phyloP scores from a whole-genome alignment of 2,797 vertebrate genomes.

The Alectoris magna region DNA sequence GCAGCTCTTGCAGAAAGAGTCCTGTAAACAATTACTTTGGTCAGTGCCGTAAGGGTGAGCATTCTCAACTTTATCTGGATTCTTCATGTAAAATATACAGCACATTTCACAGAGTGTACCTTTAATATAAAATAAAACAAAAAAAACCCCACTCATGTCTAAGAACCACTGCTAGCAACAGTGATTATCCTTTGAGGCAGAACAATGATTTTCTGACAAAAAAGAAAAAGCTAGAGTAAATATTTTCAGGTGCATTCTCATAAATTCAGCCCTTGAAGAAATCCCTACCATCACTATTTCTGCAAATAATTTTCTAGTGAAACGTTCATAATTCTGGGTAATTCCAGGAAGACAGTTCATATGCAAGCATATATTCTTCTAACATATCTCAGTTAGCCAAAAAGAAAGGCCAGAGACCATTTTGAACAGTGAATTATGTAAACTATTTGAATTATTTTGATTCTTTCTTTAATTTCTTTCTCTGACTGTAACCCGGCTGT shows the following conservation, averaged over 20 bases:
- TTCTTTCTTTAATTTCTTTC: not conserved
- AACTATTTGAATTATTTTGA: not conserved
- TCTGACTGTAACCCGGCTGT: not conserved
- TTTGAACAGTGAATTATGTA: not conserved
- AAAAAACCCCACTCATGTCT: not conserved
- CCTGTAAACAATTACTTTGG: not conserved
- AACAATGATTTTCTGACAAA: not conserved
- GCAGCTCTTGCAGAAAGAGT: not conserved
- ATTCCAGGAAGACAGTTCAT: not conserved
- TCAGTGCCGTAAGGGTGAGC: not conserved
- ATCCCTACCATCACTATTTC: not conserved
- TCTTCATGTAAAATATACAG: not conserved
- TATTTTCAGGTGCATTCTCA: not conserved
- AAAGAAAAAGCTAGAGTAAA: not conserved
- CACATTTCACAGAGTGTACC: not conserved
- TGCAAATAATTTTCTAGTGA: not conserved
- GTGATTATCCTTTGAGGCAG: not conserved
- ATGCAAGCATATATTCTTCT: not conserved
- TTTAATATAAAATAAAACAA: not conserved
- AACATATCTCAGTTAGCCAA: not conserved
- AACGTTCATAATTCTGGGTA: not conserved
- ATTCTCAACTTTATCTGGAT: not conserved
- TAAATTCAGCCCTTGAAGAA: not conserved
- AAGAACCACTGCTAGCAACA: not conserved
- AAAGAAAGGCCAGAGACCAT: fast-evolving